Evolutionary conservation across 2,797 vertebrate genomes (phyloP).

Genomic region (Myotis daubentonii): DNA sequence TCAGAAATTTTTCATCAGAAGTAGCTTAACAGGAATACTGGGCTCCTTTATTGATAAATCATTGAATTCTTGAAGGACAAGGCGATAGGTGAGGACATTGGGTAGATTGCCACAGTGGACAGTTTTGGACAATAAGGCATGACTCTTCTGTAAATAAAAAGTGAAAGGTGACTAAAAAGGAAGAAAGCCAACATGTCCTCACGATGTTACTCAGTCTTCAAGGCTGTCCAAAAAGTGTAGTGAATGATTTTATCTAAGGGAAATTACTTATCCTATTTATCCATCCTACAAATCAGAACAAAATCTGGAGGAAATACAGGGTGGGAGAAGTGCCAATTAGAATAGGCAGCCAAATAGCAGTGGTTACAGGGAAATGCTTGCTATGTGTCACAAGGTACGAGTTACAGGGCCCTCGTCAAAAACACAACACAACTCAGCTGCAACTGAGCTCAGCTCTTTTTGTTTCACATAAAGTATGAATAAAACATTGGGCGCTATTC

Average conservation of each 20-base stretch:
- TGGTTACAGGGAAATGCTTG: background rate
- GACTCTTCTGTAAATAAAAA: background rate
- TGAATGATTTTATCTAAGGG: background rate
- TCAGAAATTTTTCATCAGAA: background rate
- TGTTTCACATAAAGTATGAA: conserved; percentile 47
- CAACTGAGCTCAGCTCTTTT: background rate
- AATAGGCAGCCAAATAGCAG: background rate
- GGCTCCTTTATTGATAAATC: background rate
- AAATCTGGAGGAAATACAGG: background rate
- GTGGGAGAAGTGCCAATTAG: background rate
- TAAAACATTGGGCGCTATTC: conserved; percentile 61
- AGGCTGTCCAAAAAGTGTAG: background rate
- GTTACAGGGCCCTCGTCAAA: background rate
- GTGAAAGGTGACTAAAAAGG: background rate
- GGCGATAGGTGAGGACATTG: background rate
- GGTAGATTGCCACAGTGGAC: background rate
- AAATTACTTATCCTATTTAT: background rate
- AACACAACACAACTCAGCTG: background rate
- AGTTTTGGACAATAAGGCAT: background rate
- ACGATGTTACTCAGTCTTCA: background rate
- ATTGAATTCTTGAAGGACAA: background rate
- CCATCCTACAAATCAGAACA: conserved; percentile 27
- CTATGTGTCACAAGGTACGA: background rate
- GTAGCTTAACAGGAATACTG: background rate
- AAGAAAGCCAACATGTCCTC: background rate